Conservation (phyloP, 2,797 vertebrate species). For the Semaprochilodus insignis region DNA sequence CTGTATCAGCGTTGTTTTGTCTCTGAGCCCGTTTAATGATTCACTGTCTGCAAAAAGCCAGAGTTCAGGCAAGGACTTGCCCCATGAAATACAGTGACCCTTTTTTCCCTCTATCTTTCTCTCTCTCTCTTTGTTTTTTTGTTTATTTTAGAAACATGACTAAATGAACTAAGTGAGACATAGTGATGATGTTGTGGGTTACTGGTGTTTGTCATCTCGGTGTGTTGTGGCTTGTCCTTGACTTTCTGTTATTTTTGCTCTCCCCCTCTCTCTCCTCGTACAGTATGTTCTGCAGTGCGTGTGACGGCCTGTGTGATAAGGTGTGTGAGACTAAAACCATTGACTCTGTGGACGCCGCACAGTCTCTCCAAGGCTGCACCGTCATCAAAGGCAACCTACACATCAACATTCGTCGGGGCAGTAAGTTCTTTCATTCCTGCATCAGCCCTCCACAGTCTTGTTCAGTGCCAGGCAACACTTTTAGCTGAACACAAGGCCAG, state of each 20-base stretch:
- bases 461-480: background rate
- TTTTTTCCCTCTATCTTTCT: constrained; percentile 34
- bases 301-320: constrained; percentile 95
- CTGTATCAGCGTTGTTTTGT: constrained; percentile 58
- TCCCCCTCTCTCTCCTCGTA: constrained; percentile 11
- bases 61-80: constrained; percentile 34
- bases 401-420: constrained; percentile 96
- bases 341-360: constrained; percentile 94
- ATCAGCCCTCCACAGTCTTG: background rate
- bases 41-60: constrained; percentile 35
- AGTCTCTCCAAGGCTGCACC: constrained; percentile 93
- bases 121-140: background rate
- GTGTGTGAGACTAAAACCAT: constrained; percentile 86
- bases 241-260: constrained; percentile 32
- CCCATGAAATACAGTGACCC: constrained; percentile 63
- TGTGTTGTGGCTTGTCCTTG: constrained; percentile 41
- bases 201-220: constrained; percentile 31
- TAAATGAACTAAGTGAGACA: constrained; percentile 36
- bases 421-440: constrained; percentile 81
- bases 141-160: constrained; percentile 33
- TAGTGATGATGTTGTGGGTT: constrained; percentile 35
- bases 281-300: constrained; percentile 95
- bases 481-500: background rate
- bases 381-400: constrained; percentile 93
- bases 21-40: constrained; percentile 67